Evolutionary conservation across 2,797 vertebrate species (phyloP).

Genomic region (Rhadinocentrus ornatus): DNA sequence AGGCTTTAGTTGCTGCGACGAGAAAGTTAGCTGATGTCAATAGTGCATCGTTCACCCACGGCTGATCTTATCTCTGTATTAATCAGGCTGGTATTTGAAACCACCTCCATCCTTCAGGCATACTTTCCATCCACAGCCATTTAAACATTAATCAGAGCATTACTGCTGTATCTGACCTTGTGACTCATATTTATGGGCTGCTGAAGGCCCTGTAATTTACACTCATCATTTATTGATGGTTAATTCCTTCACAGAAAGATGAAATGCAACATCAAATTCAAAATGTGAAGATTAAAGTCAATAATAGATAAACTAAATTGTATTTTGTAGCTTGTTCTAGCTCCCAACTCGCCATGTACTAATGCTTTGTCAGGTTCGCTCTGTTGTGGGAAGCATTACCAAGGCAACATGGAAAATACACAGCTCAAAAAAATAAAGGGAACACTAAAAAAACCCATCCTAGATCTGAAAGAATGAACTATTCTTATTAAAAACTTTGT

Average conservation of each 20-base stretch:
- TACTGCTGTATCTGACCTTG: conserved; percentile 61
- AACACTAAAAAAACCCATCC: too few species aligned
- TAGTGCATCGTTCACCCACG: conserved; percentile 11
- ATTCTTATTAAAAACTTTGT: too few species aligned
- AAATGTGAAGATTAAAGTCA: background rate
- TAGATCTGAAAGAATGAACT: too few species aligned
- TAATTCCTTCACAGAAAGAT: conserved; percentile 56
- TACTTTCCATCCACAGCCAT: conserved; percentile 33
- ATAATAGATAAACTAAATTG: background rate
- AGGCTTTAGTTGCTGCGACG: conserved; percentile 12
- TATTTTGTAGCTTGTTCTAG: background rate
- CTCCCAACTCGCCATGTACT: background rate
- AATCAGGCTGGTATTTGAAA: conserved; percentile 38
- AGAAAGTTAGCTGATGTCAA: conserved; percentile 40
- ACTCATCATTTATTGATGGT: conserved; percentile 67
- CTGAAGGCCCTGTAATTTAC: conserved; percentile 61
- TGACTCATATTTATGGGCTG: conserved; percentile 54
- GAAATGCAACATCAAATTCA: conserved; percentile 9
- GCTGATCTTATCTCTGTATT: conserved; percentile 46
- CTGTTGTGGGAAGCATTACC: background rate
- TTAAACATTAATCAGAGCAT: conserved; percentile 68
- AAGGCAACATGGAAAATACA: background rate
- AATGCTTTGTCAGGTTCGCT: background rate
- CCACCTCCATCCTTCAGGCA: conserved; percentile 37
- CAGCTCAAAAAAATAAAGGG: too few species aligned